Evolutionary conservation across 2,888 invertebrate genomes (phyloP), one percentile per base, ranked within the genome.

Genomic region (Rhagonycha lutea): DNA sequence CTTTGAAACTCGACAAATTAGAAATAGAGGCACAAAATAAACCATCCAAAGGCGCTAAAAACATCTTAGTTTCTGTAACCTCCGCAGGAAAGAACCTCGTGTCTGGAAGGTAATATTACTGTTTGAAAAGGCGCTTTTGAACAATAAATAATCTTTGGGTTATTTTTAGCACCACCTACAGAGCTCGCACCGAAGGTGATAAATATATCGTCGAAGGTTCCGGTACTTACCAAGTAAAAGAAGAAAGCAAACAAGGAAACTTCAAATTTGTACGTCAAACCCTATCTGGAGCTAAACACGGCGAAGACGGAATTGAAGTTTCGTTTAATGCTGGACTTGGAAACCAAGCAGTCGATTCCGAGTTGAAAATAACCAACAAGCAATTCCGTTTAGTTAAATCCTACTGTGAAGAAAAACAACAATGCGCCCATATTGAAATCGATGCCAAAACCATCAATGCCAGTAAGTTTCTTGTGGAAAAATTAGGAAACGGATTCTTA

Each of bases 321-420:
- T 91, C 92, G 79, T 89, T 94, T 79, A 94, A 94, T 84, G 90
- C 92, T 3, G 91, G 91, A 18, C 89, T 94, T 69, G 94, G 94
- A 1, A 91, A 91, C 1, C 91, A 92, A 78, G 94, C 93, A 79
- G 90, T 94, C 74, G 92, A 94, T 5, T 91, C 92, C 0, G 94
- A 94, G 81, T 87, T 93, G 0, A 94, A 94, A 81, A 85, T 92
- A 69, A 94, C 95, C 62, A 93, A 94, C 87, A 90, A 93, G 79
- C 94, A 94, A 80, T 92, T 94, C 85, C 92, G 93, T 83, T 89
- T 91, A 68, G 91, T 92, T 12, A 90, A 92, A 79, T 92, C 94
- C 11, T 92, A 93, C 85, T 95, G 95, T 85, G 94, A 95, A 81
- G 93, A 94, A 84, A 94, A 93, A 88, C 93, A 94, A 77, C 93